Evolutionary conservation across 1,140 invertebrate genomes (phyloP).

Genomic region (Onthophagus taurus): DNA sequence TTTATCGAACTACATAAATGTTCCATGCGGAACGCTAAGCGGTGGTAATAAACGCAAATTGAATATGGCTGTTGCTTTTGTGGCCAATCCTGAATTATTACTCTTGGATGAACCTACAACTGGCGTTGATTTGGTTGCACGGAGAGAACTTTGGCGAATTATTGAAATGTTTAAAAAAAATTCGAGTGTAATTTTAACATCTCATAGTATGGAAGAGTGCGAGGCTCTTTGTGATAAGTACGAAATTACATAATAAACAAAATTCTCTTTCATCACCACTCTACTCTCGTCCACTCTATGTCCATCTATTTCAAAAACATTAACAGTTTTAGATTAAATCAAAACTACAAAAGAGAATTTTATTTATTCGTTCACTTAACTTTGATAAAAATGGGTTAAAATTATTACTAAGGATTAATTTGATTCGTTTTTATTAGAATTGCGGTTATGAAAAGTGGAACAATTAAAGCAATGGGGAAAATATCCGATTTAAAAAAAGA

Average conservation of each 20-base stretch:
- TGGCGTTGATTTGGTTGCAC: constrained; percentile 57
- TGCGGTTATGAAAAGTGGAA: constrained; percentile 74
- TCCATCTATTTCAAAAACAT: no score
- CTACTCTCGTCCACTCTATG: no score
- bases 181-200: constrained; percentile 47
- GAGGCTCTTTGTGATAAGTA: constrained; percentile 59
- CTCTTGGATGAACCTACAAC: constrained; percentile 65
- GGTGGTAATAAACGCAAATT: constrained; percentile 80
- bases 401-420: not conserved
- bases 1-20: constrained; percentile 50
- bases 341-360: no score
- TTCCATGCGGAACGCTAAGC: constrained; percentile 48
- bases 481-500: constrained; percentile 40
- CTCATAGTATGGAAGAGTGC: constrained; percentile 80
- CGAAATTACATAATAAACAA: no score
- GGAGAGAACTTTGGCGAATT: constrained; percentile 54
- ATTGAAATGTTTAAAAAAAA: constrained; percentile 41
- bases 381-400: not conserved
- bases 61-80: constrained; percentile 67
- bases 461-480: constrained; percentile 46
- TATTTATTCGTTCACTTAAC: no score
- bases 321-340: no score
- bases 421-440: constrained; percentile 41
- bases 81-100: constrained; percentile 65
- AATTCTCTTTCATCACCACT: no score